Evolutionary conservation across 2,113 vertebrate genomes (phyloP), one percentile per base, ranked within the genome.

Genomic region (Sakesphorus luctuosus): DNA sequence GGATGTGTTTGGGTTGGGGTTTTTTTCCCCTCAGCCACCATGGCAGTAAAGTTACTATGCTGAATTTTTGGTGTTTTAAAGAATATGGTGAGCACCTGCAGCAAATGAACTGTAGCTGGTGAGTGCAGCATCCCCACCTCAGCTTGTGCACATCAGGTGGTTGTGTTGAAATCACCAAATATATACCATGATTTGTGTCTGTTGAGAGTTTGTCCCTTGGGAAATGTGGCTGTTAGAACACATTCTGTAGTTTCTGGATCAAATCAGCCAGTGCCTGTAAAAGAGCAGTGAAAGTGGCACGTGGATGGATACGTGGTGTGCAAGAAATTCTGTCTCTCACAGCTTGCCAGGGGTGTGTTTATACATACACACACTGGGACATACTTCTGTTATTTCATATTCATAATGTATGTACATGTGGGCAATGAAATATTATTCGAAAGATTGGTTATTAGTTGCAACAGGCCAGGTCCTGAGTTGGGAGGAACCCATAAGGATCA

Each of bases 231-330:
- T 13, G 23, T 71, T 66, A n/a, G 58, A 84, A 66, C 12, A n/a
- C 40, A 62, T 53, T 56, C 55, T 18, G 35, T 56, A 69, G 59
- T n/a, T 78, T 81, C 52, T 59, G 46, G 31, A 10, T 77, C n/a
- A 68, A 4, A 53, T 26, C 3, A 7, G 29, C 24, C 40, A 18
- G 24, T 31, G 46, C 7, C 24, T 29, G 1, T 5, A 44, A 38
- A 73, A 52, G 35, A 74, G 29, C 14, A 8, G 19, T 40, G 53
- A 62, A 86, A 69, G n/a, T 14, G 25, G 25, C 33, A 4, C 12
- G 8, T 0, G 2, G 28, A 23, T 0, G 2, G 28, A 23, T 38
- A 3, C 2, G 7, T 18, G 43, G 14, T 68, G 7, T 36, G 49
- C 11, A 49, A 33, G 50, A 59, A 44, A 18, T 52, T 82, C 36